phyloP scores from a whole-genome alignment of 2,113 vertebrate genomes.

The Petrocephalus microphthalmus region DNA sequence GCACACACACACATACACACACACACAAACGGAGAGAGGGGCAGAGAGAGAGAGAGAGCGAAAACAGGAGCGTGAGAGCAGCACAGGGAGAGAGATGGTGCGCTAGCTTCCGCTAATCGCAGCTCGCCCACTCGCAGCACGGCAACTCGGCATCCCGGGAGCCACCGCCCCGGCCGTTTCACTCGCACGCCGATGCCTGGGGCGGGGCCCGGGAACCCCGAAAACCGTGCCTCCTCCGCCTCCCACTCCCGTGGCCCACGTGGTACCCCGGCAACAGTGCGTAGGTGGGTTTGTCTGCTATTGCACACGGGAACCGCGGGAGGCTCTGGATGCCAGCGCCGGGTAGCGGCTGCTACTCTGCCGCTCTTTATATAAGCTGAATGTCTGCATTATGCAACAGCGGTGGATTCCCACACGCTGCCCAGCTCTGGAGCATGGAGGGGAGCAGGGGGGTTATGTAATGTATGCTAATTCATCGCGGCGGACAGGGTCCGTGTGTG shows the following conservation, averaged over 20 bases:
- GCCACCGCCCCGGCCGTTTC: neutral
- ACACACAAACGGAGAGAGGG: constrained; percentile 22
- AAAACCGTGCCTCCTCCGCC: neutral
- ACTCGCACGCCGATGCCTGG: neutral
- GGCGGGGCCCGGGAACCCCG: neutral
- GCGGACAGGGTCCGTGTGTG: neutral
- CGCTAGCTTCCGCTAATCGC: constrained; percentile 18
- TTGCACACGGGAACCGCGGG: neutral
- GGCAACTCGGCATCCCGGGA: constrained; percentile 16
- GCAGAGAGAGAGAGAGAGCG: constrained; percentile 18
- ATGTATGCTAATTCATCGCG: constrained; percentile 5
- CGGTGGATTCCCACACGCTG: constrained; percentile 15
- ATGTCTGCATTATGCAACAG: constrained; percentile 31
- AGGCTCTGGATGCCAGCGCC: neutral
- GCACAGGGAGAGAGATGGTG: neutral
- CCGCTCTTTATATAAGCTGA: neutral
- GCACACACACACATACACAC: constrained; percentile 12
- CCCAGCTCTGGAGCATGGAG: constrained; percentile 9
- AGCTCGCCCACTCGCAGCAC: constrained; percentile 37
- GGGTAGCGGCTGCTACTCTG: neutral
- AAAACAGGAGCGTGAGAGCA: neutral
- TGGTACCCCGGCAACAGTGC: neutral
- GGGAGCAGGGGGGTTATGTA: constrained; percentile 22
- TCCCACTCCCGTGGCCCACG: neutral
- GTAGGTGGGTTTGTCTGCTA: neutral